Base-by-base conservation (phyloP, 2,888 invertebrate genomes). In the Cataglyphis cursor region DNA sequence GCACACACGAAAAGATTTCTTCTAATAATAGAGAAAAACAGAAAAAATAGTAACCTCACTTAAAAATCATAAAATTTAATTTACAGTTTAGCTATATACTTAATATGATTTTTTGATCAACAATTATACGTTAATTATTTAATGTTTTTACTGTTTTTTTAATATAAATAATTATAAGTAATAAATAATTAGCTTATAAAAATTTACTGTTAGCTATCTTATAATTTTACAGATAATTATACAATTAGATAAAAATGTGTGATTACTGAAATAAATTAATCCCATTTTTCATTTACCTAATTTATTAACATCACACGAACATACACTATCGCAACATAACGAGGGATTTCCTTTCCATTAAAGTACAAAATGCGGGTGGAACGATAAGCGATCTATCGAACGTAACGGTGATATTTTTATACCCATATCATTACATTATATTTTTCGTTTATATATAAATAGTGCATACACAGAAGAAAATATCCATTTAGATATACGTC, bases 361-460 rank as follows among this genome's bases (percentile, higher is more conserved):
- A 54, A 78, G 15, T 15, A 68, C 57, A 78, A 78, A 78, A 78
- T 68, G 8, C 35, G 31, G 59, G 18, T 31, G 38, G 41, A 9
- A 3, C 31, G 76, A 88, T 88, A 88, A 87, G 64, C 35, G 70
- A 88, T 73, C n/a, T 51, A 51, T 66, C 64, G 44, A 72, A 74
- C 62, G 41, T 73, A 74, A 85, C 61, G 12, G 24, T 28, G 48
- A 8, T 78, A 72, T 35, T 72, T 70, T 59, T 68, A 41, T 28
- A 41, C 38, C 9, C n/a, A 38, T 12, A 51, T 61, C 12, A 28
- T 6, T n/a, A 44, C 15, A 41, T 44, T 3, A 44, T 18, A 44
- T 18, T 0, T 0, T 75, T 75, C 51, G 38, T 38, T 64, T 75
- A 51, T 28, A n/a, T 61, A 6, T 35, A 51, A 65, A 65, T 48